These are phyloP conservation scores for Poecilia velifera DNA, from an alignment of 2,797 vertebrate species.

Conservation along the genomic window DNA sequence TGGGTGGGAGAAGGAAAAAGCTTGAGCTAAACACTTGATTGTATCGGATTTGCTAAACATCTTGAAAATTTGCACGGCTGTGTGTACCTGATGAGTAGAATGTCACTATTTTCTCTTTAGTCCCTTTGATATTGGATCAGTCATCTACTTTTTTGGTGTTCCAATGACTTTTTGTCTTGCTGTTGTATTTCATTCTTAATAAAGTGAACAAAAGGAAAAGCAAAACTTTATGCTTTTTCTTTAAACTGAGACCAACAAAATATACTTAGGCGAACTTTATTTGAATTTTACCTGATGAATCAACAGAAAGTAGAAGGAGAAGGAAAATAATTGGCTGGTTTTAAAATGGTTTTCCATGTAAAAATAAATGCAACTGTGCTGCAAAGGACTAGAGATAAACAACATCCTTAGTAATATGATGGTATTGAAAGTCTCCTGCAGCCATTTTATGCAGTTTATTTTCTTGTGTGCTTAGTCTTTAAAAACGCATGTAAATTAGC, in stretches of 20 bases:
- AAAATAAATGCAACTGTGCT: neutral
- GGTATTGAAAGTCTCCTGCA: neutral
- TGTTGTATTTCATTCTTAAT: conserved; percentile 87
- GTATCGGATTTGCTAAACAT: conserved; percentile 62
- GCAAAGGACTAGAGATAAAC: too few species aligned
- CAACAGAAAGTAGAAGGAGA: neutral
- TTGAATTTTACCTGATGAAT: neutral
- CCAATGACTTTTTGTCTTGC: conserved; percentile 81
- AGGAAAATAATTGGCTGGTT: neutral
- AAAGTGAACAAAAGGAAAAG: conserved; percentile 74
- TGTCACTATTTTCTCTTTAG: conserved; percentile 61
- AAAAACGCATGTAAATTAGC: too few species aligned
- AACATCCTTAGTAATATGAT: neutral
- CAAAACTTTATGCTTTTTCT: neutral
- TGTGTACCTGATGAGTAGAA: conserved; percentile 69
- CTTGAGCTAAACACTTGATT: conserved; percentile 65
- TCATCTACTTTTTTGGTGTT: conserved; percentile 79
- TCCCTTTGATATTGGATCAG: conserved; percentile 77
- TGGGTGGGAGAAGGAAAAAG: conserved; percentile 48
- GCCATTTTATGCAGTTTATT: too few species aligned
- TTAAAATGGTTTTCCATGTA: neutral
- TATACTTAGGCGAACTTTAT: neutral
- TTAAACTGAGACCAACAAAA: neutral
- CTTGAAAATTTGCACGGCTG: conserved; percentile 68
- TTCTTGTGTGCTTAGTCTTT: too few species aligned